Base-by-base conservation (phyloP, 2,888 invertebrate species). In the Drosophila engyochracea region DNA sequence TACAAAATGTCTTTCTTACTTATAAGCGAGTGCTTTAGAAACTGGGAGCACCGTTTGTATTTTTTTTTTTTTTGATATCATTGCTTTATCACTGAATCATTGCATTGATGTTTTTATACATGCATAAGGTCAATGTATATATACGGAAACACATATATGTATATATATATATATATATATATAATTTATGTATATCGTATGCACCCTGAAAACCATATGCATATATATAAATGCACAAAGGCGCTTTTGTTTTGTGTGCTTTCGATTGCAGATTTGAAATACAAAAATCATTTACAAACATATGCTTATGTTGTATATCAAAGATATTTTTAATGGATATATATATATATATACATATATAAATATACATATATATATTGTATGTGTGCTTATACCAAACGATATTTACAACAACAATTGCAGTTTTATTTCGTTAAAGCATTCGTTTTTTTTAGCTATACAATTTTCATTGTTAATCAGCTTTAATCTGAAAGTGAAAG, bases 401-500 rank as follows among this genome's bases (percentile, higher is more conserved):
- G 25, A 47, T 33, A 33, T 16, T 10, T 31, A 49, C 10, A n/a
- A 30, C 35, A 37, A 35, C 53, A 58, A 39, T 41, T 59, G 44
- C n/a, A 22, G 51, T 41, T 49, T 14, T 49, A 64, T 30, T 39
- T 68, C 14, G 41, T 63, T 39, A 31, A 70, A 44, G 25, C 60
- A 30, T 69, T 59, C 31, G 25, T 33, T 33, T 44, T 44, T 44
- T 28, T 16, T 55, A 44, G n/a, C 39, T 37, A 22, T 44, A 16
- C n/a, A 52, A 33, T 60, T 60, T 60, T 53, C 44, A 70, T 53
- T 58, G 33, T 61, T 47, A 37, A 47, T 71, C 60, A 53, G 53
- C 47, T 65, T 64, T 31, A 47, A 49, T n/a, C 64, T 65, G 77
- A 81, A 81, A 79, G 81, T 81, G 73, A 79, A 81, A 79, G 78